Evolutionary conservation across 1,140 invertebrate genomes (phyloP), one percentile per base, ranked within the genome.

Genomic region (Drosophila yakuba): DNA sequence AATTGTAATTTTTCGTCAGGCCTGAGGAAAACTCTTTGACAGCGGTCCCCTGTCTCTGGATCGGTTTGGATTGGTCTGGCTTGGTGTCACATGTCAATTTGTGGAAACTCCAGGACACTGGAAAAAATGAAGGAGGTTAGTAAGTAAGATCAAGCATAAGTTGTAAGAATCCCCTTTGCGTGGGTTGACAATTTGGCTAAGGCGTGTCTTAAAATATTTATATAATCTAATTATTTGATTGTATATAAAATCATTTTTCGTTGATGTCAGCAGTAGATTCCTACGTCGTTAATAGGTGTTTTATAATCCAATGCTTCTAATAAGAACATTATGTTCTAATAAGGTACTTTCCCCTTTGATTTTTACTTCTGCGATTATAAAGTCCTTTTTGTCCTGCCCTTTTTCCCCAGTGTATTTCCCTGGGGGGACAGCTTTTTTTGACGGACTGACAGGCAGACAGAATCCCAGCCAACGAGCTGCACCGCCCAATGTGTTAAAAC

Each of bases 401-500:
- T 48, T 51, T 43, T 44, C 36, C 14, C 3, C 3, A 52, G 47
- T 68, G 64, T 32, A 17, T 4, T 35, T 50, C 63, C 55, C 69
- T n/a, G 38, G 57, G 51, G 28, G 36, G 15, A 32, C 61, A 72
- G 69, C 61, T 83, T 74, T 74, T 88, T 62, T 75, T 80, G 77
- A 80, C 71, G 17, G 25, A 11, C 28, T 73, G 58, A 56, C 72
- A 73, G 51, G 58, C 43, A 74, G 58, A 39, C 55, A 52, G 59
- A 58, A 51, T 55, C 41, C 36, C 47, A 23, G 36, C 47, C 17
- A 68, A 64, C 50, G 51, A 44, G 50, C 52, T 61, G 80, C 64
- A 79, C 83, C 88, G 88, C 88, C 88, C 88, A 91, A 84, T 80
- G 88, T 84, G 88, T 91, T 91, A 91, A 67, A 73, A 64, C 80